These are phyloP conservation scores for Julus scandinavius DNA, from an alignment of 2,888 invertebrate species.

Conservation along the genomic window DNA sequence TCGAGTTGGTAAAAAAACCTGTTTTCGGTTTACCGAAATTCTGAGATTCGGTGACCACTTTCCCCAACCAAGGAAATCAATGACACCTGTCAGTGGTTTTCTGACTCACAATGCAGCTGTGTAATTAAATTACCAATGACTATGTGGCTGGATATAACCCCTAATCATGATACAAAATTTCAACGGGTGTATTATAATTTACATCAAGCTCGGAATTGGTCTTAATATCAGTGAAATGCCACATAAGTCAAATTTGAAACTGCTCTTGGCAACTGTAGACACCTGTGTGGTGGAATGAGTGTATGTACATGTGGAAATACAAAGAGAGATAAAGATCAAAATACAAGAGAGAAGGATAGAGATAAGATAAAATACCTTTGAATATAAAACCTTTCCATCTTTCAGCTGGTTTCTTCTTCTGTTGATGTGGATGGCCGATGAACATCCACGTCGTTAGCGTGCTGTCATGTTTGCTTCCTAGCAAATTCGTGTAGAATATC, in stretches of 20 bases:
- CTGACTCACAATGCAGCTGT: not conserved
- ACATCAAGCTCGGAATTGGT: not conserved
- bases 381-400: not conserved
- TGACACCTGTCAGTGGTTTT: not conserved
- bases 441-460: constrained; percentile 55
- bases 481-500: constrained; percentile 93
- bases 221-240: not conserved
- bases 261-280: not conserved
- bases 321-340: not conserved
- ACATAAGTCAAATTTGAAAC: not conserved
- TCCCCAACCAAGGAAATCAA: not conserved
- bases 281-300: not conserved
- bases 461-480: constrained; percentile 67
- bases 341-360: not conserved
- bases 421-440: constrained; percentile 51
- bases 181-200: not conserved
- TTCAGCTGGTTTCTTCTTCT: not conserved
- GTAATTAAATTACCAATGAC: not conserved
- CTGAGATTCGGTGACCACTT: too few species aligned
- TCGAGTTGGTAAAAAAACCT: too few species aligned
- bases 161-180: not conserved
- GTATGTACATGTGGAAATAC: not conserved
- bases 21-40: too few species aligned
- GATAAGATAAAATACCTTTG: not conserved
- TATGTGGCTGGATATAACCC: not conserved